Percentiles rank a stretch among this genome's conserved stretches.
Evolutionary conservation across 2,113 vertebrate genomes (phyloP).

Genomic region (Sinosuthora webbiana): DNA sequence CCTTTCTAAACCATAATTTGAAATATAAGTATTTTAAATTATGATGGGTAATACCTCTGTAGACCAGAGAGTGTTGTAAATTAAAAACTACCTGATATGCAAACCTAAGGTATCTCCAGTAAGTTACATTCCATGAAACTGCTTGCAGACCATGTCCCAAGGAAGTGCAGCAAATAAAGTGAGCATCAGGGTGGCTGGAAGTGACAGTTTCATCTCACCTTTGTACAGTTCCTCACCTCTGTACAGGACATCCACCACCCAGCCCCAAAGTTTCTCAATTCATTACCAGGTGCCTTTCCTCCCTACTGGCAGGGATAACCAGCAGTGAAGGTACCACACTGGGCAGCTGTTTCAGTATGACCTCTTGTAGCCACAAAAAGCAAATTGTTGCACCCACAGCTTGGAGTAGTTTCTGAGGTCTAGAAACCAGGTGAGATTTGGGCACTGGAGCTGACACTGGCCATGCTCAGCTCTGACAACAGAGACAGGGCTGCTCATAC

Average conservation of each 20-base stretch:
- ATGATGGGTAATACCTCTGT: not conserved
- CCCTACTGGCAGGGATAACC: not conserved
- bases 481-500: not conserved
- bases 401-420: not conserved
- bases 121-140: not conserved
- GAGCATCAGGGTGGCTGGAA: not conserved
- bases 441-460: rapidly evolving
- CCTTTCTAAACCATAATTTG: not conserved
- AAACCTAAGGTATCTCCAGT: not conserved
- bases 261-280: not conserved
- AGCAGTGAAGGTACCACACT: not conserved
- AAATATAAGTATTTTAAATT: not conserved
- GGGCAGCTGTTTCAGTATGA: rapidly evolving
- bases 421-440: not conserved
- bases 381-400: not conserved
- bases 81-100: not conserved
- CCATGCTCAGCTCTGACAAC: not conserved
- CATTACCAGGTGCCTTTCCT: not conserved
- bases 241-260: too few relatives aligned
- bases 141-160: not conserved
- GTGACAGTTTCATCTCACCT: not conserved
- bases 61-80: not conserved
- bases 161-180: not conserved
- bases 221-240: not conserved
- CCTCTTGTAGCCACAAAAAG: not conserved